These are phyloP conservation scores for Varecia variegata DNA, from an alignment of 2,797 vertebrate genomes.

Conservation along the genomic window DNA sequence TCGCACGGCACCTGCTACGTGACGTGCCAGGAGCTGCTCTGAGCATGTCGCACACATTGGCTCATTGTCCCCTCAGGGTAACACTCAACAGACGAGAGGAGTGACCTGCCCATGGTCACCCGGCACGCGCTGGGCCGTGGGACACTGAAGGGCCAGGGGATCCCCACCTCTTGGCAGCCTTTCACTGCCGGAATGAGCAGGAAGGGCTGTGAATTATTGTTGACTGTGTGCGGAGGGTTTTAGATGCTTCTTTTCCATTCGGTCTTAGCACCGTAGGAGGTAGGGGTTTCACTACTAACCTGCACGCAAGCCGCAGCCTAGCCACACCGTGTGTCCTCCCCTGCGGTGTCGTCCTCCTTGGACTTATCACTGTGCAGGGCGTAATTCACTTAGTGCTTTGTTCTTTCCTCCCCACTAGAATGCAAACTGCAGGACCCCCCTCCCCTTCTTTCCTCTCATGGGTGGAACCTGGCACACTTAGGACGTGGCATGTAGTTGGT, in stretches of 20 bases:
- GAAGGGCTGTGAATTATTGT: neutral
- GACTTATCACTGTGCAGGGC: rapidly evolving
- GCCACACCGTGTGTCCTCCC: rapidly evolving
- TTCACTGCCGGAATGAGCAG: no score
- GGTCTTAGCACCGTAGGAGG: neutral
- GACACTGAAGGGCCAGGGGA: neutral
- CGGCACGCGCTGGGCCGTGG: no score
- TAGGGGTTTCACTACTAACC: neutral
- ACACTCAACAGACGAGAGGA: neutral
- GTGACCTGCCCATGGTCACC: neutral
- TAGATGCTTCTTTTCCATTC: neutral
- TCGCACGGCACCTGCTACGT: rapidly evolving
- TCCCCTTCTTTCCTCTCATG: neutral
- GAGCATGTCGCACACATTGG: rapidly evolving
- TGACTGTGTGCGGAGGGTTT: neutral
- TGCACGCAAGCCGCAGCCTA: no score
- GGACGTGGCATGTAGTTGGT: neutral
- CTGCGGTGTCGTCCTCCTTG: neutral
- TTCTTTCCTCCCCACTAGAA: neutral
- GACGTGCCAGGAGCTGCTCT: neutral
- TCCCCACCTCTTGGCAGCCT: neutral
- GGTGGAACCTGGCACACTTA: neutral
- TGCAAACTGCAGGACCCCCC: neutral
- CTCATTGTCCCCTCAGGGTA: neutral
- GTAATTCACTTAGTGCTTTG: neutral